Conservation (phyloP, 2,113 vertebrate genomes). For the Mormyrus lacerda region DNA sequence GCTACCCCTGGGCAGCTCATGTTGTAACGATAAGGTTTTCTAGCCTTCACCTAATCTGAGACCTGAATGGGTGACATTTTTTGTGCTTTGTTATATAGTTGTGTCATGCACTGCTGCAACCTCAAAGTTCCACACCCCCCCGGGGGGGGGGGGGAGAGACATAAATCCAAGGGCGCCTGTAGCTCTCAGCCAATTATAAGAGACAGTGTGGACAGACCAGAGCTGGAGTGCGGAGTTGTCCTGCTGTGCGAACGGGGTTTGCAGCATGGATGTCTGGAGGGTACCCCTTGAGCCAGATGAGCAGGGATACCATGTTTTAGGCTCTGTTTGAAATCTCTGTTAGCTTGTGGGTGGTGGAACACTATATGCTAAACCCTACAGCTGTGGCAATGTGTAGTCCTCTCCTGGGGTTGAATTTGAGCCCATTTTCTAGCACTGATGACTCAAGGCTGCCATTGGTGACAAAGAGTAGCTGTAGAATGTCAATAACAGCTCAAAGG, state of each 20-base stretch:
- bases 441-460: background rate
- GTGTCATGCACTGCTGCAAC: constrained; percentile 8
- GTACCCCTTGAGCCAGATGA: constrained; percentile 7
- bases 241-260: background rate
- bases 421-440: background rate
- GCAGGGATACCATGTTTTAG: constrained; percentile 5
- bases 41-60: constrained; percentile 7
- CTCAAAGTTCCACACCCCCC: background rate
- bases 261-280: constrained; percentile 6
- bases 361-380: constrained; percentile 2
- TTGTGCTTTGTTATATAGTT: constrained; percentile 8
- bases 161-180: constrained; percentile 7
- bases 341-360: background rate
- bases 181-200: constrained; percentile 9
- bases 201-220: constrained; percentile 5
- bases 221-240: constrained; percentile 6
- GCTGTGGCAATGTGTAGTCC: background rate
- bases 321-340: constrained; percentile 3
- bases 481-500: constrained; percentile 3
- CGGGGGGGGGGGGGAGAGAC: background rate
- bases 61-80: constrained; percentile 9
- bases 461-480: background rate
- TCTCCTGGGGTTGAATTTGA: background rate
- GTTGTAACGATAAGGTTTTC: constrained; percentile 8
- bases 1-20: constrained; percentile 1